These are phyloP conservation scores for Hymenochirus boettgeri DNA, from an alignment of 2,113 vertebrate species.

Conservation along the genomic window DNA sequence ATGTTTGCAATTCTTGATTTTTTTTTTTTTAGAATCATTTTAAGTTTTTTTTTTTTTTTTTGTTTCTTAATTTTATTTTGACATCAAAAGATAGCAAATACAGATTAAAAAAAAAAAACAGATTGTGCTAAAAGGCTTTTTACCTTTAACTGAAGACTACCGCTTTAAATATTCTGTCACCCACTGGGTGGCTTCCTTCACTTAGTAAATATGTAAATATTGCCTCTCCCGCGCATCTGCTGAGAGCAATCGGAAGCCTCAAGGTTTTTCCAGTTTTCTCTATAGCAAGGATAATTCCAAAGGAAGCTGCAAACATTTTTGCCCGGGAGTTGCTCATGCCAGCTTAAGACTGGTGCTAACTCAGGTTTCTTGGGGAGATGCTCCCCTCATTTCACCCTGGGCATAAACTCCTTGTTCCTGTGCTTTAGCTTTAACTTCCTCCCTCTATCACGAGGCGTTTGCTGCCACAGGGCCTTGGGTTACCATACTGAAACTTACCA, in stretches of 20 bases:
- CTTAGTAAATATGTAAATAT: constrained; percentile 32
- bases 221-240: neutral
- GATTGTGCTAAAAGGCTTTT: constrained; percentile 17
- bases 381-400: constrained; percentile 30
- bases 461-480: neutral
- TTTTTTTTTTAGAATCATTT: neutral
- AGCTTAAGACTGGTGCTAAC: constrained; percentile 22
- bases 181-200: constrained; percentile 1
- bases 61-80: too few species aligned
- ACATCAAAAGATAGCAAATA: neutral
- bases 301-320: constrained; percentile 5
- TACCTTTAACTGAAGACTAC: constrained; percentile 12
- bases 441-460: neutral
- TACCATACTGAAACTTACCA: neutral
- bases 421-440: neutral
- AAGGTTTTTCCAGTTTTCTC: neutral
- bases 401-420: constrained; percentile 4
- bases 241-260: neutral
- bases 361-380: constrained; percentile 30
- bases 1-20: neutral
- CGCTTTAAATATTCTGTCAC: constrained; percentile 6
- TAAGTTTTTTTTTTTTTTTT: neutral
- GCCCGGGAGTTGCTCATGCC: constrained; percentile 15
- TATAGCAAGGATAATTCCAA: constrained; percentile 4
- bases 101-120: neutral